A percentile compares a stretch with the other conserved stretches of the same genome.
These are phyloP conservation scores for Latrodectus hesperus DNA, from an alignment of 2,888 invertebrate species.

Conservation along the genomic window DNA sequence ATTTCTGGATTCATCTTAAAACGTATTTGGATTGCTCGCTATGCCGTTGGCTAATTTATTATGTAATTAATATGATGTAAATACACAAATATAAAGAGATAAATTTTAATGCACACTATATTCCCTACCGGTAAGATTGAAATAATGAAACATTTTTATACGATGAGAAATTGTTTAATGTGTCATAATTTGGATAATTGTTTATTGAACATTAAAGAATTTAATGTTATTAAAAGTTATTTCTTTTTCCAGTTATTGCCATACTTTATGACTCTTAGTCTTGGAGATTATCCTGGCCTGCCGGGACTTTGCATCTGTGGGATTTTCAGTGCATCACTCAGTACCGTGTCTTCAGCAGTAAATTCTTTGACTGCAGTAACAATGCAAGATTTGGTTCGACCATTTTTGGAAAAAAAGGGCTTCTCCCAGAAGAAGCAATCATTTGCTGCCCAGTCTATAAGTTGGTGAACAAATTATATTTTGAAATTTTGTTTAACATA, in stretches of 20 bases:
- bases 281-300: constrained; percentile 48
- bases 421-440: constrained; percentile 48
- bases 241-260: constrained; percentile 81
- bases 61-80: too few species aligned
- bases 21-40: too few species aligned
- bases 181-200: background rate
- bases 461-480: constrained; percentile 37
- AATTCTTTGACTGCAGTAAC: constrained; percentile 67
- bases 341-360: constrained; percentile 61
- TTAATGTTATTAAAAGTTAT: background rate
- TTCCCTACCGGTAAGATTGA: background rate
- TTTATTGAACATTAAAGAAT: background rate
- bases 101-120: background rate
- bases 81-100: too few species aligned
- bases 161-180: background rate
- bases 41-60: too few species aligned
- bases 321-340: constrained; percentile 66
- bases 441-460: constrained; percentile 54
- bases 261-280: constrained; percentile 78
- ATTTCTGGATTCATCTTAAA: too few species aligned
- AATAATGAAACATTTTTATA: background rate
- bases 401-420: constrained; percentile 22
- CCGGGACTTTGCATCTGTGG: constrained; percentile 65
- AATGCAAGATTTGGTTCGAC: constrained; percentile 57
- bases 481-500: too few species aligned